Base-by-base conservation (phyloP, 2,888 invertebrate genomes). In the Chirona hameri region DNA sequence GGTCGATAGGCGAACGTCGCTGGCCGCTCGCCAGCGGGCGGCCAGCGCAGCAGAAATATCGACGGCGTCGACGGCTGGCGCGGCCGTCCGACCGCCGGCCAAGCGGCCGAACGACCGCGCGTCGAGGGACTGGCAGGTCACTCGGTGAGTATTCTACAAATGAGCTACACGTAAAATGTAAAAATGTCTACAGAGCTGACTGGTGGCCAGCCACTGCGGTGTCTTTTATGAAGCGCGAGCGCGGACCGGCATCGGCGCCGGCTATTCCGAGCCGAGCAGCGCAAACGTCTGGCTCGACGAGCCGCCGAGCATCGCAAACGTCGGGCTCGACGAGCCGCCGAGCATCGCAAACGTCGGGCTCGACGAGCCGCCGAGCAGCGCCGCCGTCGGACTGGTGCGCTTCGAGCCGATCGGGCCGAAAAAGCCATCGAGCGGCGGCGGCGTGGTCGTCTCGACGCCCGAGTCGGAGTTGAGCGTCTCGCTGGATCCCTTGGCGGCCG, bases 261-360 rank as follows among this genome's bases (percentile, higher is more conserved):
- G 55, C 82, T 83, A 84, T 69, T 72, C 72, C 29, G 31, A 9
- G 65, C 65, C 65, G 39, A 39, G 39, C 39, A 39, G 39, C 39
- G 39, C 39, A 2, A 7, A 2, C 39, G 39, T 39, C 39, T 2
- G 39, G 39, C 39, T 39, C 39, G 39, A 39, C 39, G 39, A 39
- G 39, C 39, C 39, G 2, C 39, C 39, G 39, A 39, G 7, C 39
- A 39, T 2, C 39, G 39, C 7, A 2, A 7, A 39, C 39, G 39
- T 7, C 39, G 39, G 39, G 39, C 39, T 39, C 4, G 39, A 39
- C 39, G 39, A 39, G 39, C 39, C 39, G 39, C 39, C 39, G 65
- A 91, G 92, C 85, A 97, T 97, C 52, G 97, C 97, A 90, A 39
- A 46, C 79, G 48, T 80, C 18, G 80, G 80, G 52, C 80, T 80